Evolutionary conservation across 2,888 invertebrate genomes (phyloP).

Genomic region (Ectropis crepuscularia): DNA sequence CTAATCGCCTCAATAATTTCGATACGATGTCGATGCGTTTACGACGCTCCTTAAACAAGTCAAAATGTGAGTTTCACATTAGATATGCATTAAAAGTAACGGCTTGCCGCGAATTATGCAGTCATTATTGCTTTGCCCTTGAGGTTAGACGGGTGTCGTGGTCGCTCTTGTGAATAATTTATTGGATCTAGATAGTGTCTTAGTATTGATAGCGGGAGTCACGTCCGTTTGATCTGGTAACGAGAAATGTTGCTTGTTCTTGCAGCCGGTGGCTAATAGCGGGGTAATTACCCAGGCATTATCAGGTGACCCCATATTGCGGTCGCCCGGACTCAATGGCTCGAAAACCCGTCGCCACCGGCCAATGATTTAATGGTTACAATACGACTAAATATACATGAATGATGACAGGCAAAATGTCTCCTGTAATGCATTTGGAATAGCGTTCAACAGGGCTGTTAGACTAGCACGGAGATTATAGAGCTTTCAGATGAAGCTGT

Average conservation of each 20-base stretch:
- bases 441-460: constrained; percentile 21
- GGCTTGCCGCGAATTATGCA: constrained; percentile 38
- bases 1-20: constrained; percentile 42
- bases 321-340: constrained; percentile 53
- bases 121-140: constrained; percentile 57
- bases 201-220: constrained; percentile 71
- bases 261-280: constrained; percentile 64
- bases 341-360: constrained; percentile 52
- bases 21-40: constrained; percentile 33
- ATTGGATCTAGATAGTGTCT: constrained; percentile 74
- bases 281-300: constrained; percentile 79
- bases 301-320: constrained; percentile 82
- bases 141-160: constrained; percentile 62
- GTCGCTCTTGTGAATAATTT: constrained; percentile 73
- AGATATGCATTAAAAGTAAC: constrained; percentile 31
- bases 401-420: constrained; percentile 47
- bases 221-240: constrained; percentile 81
- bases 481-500: constrained; percentile 19
- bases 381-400: constrained; percentile 54
- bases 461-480: constrained; percentile 23
- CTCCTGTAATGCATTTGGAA: constrained; percentile 36
- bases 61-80: constrained; percentile 24
- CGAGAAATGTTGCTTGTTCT: constrained; percentile 73
- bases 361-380: constrained; percentile 57
- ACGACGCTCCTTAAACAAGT: constrained; percentile 15